Base-by-base conservation (phyloP, 1,140 invertebrate genomes). In the Panulirus ornatus region DNA sequence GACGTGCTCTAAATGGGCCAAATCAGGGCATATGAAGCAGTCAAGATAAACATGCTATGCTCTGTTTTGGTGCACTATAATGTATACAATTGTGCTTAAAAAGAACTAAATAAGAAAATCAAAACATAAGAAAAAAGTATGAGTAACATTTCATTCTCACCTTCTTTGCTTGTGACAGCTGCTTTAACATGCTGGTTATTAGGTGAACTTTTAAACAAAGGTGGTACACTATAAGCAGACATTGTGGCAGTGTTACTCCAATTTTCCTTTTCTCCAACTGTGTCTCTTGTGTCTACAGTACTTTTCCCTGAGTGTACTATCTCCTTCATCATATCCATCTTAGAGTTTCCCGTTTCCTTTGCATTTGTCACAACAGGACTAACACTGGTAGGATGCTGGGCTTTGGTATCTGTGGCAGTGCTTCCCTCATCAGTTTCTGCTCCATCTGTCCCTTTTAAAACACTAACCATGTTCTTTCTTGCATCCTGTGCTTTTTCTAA, bases 401-500 rank as follows among this genome's bases (percentile, higher is more conserved):
- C 44, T 84, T 22, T 16, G 9, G 30, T 9, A n/a, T 71, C 42
- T 76, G 42, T 16, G 1, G 30, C 19, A 34, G 42, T 66, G 36
- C 3, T 11, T 66, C n/a, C 40, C 40, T 34, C 36, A 38, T 27
- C 14, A 38, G 0, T 34, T 5, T 78, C 75, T 40, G 14, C 1
- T 40, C 9, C 2, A 30, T 54, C 40, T 34, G 11, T 16, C 27
- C 14, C 11, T 27, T 9, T 22, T 22, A 38, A 2, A 16, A 27
- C 27, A 27, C 1, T 47, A 19, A 42, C n/a, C 14, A 82, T 76
- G 22, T 44, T 84, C 36, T 83, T 83, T 42, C 81, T 73, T 70
- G 54, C 71, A 71, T 89, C 79, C 34, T 89, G 44, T 40, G 81
- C 87, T 76, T 89, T 89, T 34, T 89, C 79, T 58, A 89, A 54